phyloP scores from a whole-genome alignment of 2,888 invertebrate species.

The Agrochola litura region DNA sequence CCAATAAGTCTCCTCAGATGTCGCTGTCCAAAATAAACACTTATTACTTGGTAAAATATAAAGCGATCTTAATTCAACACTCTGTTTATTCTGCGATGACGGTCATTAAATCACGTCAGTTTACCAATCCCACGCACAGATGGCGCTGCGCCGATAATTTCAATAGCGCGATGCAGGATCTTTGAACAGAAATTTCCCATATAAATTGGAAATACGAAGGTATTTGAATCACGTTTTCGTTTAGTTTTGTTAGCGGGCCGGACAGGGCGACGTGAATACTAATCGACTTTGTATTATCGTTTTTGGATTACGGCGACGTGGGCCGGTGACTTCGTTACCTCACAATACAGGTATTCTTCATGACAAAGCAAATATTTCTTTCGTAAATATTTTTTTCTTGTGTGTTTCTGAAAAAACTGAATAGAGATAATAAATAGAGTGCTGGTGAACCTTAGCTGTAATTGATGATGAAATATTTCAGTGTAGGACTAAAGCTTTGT shows the following conservation, averaged over 20 bases:
- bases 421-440: conserved; percentile 11
- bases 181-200: conserved; percentile 30
- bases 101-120: background rate
- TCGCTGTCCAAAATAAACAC: conserved; percentile 9
- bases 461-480: conserved; percentile 45
- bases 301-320: conserved; percentile 35
- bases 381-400: background rate
- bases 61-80: conserved; percentile 23
- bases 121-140: background rate
- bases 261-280: conserved; percentile 54
- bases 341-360: conserved; percentile 27
- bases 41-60: conserved; percentile 15
- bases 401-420: background rate
- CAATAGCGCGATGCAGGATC: conserved; percentile 34
- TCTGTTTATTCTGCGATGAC: conserved; percentile 3
- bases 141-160: conserved; percentile 24
- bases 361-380: conserved; percentile 23
- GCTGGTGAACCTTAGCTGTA: conserved; percentile 10
- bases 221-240: conserved; percentile 68
- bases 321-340: conserved; percentile 5
- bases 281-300: conserved; percentile 52
- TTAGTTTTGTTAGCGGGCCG: conserved; percentile 60
- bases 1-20: background rate
- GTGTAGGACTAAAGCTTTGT: conserved; percentile 29
- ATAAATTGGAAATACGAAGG: conserved; percentile 46